Evolutionary conservation across 2,888 invertebrate species (phyloP).

Genomic region (Ecdyonurus torrentis): DNA sequence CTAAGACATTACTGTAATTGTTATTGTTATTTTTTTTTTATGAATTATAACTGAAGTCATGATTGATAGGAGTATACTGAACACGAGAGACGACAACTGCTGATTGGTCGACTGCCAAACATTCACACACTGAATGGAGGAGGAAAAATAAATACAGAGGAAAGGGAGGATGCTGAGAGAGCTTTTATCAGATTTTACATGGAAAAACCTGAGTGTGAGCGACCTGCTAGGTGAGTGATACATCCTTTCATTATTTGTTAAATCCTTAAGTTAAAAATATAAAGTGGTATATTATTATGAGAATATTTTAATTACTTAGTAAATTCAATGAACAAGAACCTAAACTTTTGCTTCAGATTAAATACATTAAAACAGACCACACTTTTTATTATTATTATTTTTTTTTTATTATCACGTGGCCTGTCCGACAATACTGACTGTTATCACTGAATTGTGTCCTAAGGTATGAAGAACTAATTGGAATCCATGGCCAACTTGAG

Average conservation of each 20-base stretch:
- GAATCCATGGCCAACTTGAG: slow-evolving; percentile 75
- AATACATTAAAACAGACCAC: too few relatives aligned
- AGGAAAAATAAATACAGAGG: slow-evolving; percentile 61
- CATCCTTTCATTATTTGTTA: not conserved
- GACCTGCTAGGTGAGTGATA: slow-evolving; percentile 50
- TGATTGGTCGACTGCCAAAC: slow-evolving; percentile 76
- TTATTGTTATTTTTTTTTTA: too few relatives aligned
- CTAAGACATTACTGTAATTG: too few relatives aligned
- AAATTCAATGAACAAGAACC: too few relatives aligned
- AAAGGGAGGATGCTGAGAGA: slow-evolving; percentile 81
- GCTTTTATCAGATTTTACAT: slow-evolving; percentile 86
- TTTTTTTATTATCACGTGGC: too few relatives aligned
- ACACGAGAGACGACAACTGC: slow-evolving; percentile 70
- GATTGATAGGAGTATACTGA: slow-evolving; percentile 77
- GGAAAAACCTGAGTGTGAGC: slow-evolving; percentile 69
- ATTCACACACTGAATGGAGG: slow-evolving; percentile 80
- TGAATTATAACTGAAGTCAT: too few relatives aligned
- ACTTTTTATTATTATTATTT: too few relatives aligned
- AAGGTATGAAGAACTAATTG: slow-evolving; percentile 68
- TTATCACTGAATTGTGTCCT: too few relatives aligned
- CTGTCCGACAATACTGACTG: slow-evolving; percentile 18
- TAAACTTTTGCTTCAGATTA: too few relatives aligned
- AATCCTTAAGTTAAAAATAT: not conserved
- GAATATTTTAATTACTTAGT: too few relatives aligned
- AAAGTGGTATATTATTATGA: too few relatives aligned